phyloP scores from a whole-genome alignment of 2,888 invertebrate species.

The Xestia sexstrigata region DNA sequence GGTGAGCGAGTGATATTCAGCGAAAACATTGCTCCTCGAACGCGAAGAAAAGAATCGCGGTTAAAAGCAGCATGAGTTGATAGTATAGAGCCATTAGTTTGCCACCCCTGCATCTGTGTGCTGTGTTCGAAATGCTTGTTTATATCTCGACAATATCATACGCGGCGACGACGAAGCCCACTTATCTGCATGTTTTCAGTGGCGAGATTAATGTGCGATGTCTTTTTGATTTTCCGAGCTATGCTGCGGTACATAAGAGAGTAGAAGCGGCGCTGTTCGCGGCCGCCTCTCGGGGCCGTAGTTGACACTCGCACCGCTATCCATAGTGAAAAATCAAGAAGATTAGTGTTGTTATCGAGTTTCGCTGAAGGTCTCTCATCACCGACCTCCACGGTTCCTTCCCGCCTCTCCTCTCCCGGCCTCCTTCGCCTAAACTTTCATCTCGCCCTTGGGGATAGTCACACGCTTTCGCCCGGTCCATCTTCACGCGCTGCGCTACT shows the following conservation, averaged over 20 bases:
- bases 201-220: constrained; percentile 87
- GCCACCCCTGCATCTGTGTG: constrained; percentile 87
- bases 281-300: constrained; percentile 72
- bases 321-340: constrained; percentile 88
- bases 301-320: constrained; percentile 82
- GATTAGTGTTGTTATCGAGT: constrained; percentile 82
- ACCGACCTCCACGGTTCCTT: constrained; percentile 74
- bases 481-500: constrained; percentile 89
- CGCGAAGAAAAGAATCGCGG: constrained; percentile 74
- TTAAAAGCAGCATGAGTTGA: constrained; percentile 82
- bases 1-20: constrained; percentile 90
- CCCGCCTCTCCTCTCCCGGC: constrained; percentile 67
- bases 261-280: constrained; percentile 72
- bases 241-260: constrained; percentile 80
- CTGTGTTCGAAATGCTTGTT: constrained; percentile 84
- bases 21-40: constrained; percentile 79
- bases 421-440: constrained; percentile 75
- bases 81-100: constrained; percentile 83
- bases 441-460: constrained; percentile 86
- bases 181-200: constrained; percentile 86
- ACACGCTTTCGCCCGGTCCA: constrained; percentile 88
- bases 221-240: constrained; percentile 88
- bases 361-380: constrained; percentile 91
- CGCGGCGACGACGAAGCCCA: constrained; percentile 77
- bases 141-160: constrained; percentile 70